Evolutionary conservation across 2,113 vertebrate genomes (phyloP).

Genomic region (Egretta garzetta): DNA sequence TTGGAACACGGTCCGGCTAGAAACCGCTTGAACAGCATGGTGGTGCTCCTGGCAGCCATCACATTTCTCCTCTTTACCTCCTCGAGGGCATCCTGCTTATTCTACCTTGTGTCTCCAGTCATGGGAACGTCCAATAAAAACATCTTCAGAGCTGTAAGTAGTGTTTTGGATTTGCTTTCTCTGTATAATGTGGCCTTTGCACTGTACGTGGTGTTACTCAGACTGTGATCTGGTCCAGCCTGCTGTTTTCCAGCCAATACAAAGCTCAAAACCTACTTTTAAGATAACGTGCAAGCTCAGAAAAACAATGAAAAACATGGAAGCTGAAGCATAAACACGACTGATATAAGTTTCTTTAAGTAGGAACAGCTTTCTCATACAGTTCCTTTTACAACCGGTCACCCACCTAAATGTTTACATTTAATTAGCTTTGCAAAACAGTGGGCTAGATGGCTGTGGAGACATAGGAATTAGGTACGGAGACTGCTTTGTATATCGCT

Average conservation of each 20-base stretch:
- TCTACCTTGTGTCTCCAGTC: not conserved
- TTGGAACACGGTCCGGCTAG: rapidly evolving
- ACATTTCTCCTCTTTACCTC: not conserved
- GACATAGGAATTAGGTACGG: not conserved
- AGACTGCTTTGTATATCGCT: not conserved
- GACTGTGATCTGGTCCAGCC: not conserved
- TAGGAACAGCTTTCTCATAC: not conserved
- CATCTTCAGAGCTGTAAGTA: not conserved
- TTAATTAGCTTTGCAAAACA: slow-evolving; percentile 5
- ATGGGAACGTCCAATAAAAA: not conserved
- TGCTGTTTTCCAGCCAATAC: not conserved
- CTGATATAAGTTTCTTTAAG: not conserved
- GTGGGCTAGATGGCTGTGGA: not conserved
- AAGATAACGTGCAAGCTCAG: not conserved
- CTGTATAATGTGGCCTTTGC: not conserved
- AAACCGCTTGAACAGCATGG: not conserved
- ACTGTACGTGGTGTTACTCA: rapidly evolving
- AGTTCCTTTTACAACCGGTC: not conserved
- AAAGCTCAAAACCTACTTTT: not conserved
- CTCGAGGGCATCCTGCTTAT: not conserved
- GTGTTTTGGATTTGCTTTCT: not conserved
- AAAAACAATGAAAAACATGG: not conserved
- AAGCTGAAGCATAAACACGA: not conserved
- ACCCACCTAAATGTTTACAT: slow-evolving; percentile 24
- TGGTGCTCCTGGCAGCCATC: not conserved